Evolutionary conservation across 2,797 vertebrate genomes (phyloP).

Genomic region (Parambassis ranga): DNA sequence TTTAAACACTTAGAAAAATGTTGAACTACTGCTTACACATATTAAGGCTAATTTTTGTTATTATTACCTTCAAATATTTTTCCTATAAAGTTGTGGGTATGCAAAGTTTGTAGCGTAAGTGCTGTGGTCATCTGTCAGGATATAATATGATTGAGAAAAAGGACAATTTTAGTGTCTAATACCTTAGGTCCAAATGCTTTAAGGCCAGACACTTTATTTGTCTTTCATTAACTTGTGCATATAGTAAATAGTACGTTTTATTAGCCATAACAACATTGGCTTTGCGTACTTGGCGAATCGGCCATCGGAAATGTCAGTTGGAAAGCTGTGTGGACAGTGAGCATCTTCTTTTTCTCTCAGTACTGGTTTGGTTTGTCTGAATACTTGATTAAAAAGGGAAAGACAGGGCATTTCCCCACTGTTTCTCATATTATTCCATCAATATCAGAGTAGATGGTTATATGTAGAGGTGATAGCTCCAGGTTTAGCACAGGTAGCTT

Average conservation of each 20-base stretch:
- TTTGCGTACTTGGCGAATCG: constrained; percentile 43
- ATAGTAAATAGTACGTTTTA: constrained; percentile 40
- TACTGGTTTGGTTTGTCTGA: constrained; percentile 23
- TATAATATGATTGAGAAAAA: constrained; percentile 31
- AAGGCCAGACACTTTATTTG: constrained; percentile 46
- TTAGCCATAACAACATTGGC: constrained; percentile 56
- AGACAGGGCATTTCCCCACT: neutral
- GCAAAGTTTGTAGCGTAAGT: neutral
- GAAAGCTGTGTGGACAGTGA: constrained; percentile 20
- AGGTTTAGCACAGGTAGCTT: constrained; percentile 40
- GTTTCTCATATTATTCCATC: neutral
- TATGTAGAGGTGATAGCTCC: neutral
- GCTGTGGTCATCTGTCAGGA: too few relatives aligned
- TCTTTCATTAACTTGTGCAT: constrained; percentile 52
- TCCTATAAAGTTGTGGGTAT: neutral
- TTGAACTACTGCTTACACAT: neutral
- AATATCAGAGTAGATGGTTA: neutral
- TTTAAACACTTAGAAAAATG: neutral
- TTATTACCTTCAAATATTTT: neutral
- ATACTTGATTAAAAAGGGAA: constrained; percentile 23
- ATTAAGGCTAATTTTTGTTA: neutral
- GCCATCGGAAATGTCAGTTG: constrained; percentile 32
- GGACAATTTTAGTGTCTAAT: constrained; percentile 21
- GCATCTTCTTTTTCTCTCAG: neutral
- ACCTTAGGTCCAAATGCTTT: constrained; percentile 29